phyloP scores from a whole-genome alignment of 2,797 vertebrate species.

The Oreonectes daqikongensis region DNA sequence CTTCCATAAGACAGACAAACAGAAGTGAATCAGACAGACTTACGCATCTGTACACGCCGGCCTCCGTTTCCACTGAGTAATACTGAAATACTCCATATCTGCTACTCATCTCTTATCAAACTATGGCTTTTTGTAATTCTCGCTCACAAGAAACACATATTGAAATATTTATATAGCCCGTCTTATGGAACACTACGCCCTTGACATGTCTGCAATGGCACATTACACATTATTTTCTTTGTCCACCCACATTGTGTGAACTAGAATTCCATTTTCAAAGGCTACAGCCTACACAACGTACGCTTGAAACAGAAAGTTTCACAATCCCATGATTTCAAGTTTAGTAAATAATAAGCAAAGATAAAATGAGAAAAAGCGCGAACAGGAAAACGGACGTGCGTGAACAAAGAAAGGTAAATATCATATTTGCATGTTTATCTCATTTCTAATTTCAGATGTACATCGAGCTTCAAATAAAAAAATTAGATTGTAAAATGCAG shows the following conservation, averaged over 20 bases:
- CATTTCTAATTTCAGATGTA: not conserved
- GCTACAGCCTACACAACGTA: not conserved
- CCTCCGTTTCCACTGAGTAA: constrained; percentile 72
- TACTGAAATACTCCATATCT: constrained; percentile 70
- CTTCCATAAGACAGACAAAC: not conserved
- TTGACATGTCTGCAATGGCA: not conserved
- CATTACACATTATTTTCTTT: not conserved
- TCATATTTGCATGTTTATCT: not conserved
- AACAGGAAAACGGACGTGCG: not conserved
- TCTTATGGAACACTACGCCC: not conserved
- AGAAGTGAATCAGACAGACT: not conserved
- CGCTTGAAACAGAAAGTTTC: not conserved
- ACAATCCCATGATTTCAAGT: not conserved
- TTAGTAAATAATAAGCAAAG: not conserved
- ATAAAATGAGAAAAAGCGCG: not conserved
- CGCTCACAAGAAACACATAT: constrained; percentile 22
- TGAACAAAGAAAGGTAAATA: not conserved
- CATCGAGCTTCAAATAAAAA: not conserved
- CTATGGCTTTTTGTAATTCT: constrained; percentile 28
- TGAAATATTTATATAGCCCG: not conserved
- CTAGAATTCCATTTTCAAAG: constrained; percentile 11
- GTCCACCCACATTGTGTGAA: constrained; percentile 29
- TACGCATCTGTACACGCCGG: constrained; percentile 13
- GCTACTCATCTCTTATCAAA: constrained; percentile 53
- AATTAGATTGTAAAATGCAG: not conserved